A percentile compares a stretch with the other conserved stretches of the same genome.
Evolutionary conservation across 2,113 vertebrate species (phyloP).

Genomic region (Paracanthobrama guichenoti): DNA sequence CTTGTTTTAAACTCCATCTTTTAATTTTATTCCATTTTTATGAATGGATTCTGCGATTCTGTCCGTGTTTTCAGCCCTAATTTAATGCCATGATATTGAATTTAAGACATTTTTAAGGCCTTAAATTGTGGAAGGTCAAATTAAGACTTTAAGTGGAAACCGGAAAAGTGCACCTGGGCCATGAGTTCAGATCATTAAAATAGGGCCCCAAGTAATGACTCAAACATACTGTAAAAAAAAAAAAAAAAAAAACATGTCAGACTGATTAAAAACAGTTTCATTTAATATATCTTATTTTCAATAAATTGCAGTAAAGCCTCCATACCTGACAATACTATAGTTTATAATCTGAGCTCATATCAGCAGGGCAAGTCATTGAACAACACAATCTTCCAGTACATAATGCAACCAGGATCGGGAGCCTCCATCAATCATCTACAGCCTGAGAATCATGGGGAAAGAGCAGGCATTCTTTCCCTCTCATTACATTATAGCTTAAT

Average conservation of each 20-base stretch:
- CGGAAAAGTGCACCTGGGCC: no score
- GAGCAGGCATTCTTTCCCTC: conserved; percentile 63
- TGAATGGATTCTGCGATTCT: no score
- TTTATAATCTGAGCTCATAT: conserved; percentile 70
- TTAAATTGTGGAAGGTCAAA: no score
- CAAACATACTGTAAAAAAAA: no score
- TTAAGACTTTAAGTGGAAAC: no score
- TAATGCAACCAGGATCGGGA: conserved; percentile 62
- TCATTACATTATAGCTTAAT: conserved; percentile 58
- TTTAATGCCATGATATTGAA: no score
- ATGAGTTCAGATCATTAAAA: no score
- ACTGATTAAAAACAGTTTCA: conserved; percentile 72
- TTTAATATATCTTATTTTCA: conserved; percentile 80
- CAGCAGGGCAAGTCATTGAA: conserved; percentile 65
- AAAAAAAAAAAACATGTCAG: not conserved
- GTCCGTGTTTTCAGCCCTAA: no score
- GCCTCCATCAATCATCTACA: conserved; percentile 66
- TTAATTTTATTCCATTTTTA: no score
- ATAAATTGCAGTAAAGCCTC: conserved; percentile 75
- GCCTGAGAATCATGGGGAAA: conserved; percentile 61
- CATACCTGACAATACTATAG: conserved; percentile 73
- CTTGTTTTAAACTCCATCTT: no score
- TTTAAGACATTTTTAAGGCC: no score
- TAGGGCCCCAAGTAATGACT: no score
- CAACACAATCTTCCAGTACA: conserved; percentile 68